phyloP scores from a whole-genome alignment of 2,113 vertebrate species.

The rat (Rattus norvegicus) region DNA sequence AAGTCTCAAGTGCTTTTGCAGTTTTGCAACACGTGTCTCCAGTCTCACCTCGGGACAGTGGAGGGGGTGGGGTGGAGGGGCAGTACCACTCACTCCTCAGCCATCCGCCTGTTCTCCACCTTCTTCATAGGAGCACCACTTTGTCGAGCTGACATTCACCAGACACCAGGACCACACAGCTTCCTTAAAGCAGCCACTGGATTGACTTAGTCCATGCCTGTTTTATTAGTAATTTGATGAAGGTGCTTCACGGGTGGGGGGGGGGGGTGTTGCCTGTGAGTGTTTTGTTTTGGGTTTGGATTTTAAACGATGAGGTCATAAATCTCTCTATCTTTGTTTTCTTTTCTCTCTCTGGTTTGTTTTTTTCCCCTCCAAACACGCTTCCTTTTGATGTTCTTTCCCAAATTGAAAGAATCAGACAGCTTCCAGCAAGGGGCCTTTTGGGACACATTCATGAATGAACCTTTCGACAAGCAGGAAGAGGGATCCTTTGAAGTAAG shows the following conservation, averaged over 20 bases:
- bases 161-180: neutral
- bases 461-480: neutral
- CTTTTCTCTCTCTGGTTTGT: neutral
- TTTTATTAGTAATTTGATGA: neutral
- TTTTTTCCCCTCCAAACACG: neutral
- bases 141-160: neutral
- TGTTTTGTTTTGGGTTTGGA: neutral
- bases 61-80: neutral
- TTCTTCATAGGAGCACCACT: neutral
- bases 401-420: neutral
- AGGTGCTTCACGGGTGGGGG: neutral
- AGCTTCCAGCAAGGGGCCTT: neutral
- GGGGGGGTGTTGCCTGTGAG: neutral
- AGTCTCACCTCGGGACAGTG: neutral
- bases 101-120: neutral
- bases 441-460: neutral
- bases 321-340: neutral
- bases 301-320: neutral
- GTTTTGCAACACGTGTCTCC: neutral
- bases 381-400: neutral
- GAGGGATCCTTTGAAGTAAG: conserved; percentile 26
- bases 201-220: neutral
- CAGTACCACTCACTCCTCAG: neutral
- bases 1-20: neutral
- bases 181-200: neutral